Evolutionary conservation across 2,888 invertebrate species (phyloP).

Genomic region (Drosophila siamana): DNA sequence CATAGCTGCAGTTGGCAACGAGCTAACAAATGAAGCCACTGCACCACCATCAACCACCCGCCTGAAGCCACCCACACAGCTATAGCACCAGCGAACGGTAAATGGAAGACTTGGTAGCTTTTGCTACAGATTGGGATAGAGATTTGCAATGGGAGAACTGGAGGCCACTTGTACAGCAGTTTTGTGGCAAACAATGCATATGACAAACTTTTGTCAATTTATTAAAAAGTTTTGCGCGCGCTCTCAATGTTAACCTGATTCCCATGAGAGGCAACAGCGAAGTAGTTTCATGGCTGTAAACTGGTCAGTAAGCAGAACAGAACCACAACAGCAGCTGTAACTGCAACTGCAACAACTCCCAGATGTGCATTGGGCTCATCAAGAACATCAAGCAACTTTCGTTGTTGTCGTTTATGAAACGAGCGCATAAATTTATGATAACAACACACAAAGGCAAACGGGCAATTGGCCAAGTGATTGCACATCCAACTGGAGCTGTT

Average conservation of each 20-base stretch:
- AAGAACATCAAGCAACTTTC: constrained; percentile 75
- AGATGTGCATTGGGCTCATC: constrained; percentile 44
- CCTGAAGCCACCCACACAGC: constrained; percentile 38
- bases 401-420: constrained; percentile 75
- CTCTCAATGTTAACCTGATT: constrained; percentile 73
- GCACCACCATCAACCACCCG: constrained; percentile 16
- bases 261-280: constrained; percentile 63
- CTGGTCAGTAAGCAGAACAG: constrained; percentile 60
- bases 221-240: constrained; percentile 72
- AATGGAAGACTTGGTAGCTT: constrained; percentile 51
- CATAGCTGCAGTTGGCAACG: constrained; percentile 52
- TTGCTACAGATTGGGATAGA: constrained; percentile 31
- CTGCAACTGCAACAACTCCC: constrained; percentile 34
- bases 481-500: constrained; percentile 40
- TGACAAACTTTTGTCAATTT: constrained; percentile 82
- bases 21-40: constrained; percentile 51
- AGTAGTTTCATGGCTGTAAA: constrained; percentile 23
- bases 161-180: constrained; percentile 63
- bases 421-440: constrained; percentile 81
- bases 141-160: constrained; percentile 48
- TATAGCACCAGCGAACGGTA: constrained; percentile 28
- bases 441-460: constrained; percentile 69
- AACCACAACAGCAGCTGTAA: constrained; percentile 40
- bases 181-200: constrained; percentile 75
- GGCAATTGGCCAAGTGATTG: constrained; percentile 66